Evolutionary conservation across 2,797 vertebrate genomes (phyloP).

Genomic region (Takifugu rubripes): DNA sequence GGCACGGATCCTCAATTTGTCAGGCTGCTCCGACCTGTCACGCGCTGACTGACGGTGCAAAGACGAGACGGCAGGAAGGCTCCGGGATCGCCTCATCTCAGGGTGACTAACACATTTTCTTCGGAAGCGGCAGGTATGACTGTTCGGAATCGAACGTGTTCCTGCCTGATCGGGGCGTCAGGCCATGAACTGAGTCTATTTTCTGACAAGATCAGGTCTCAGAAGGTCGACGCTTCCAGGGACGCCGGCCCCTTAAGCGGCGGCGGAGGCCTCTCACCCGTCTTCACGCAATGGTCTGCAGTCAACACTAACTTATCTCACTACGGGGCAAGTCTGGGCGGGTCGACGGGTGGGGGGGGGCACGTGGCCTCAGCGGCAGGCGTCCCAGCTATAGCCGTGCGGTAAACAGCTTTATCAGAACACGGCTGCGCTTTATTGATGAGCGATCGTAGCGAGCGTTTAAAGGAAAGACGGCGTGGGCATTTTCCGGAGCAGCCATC

Average conservation of each 20-base stretch:
- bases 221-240: background rate
- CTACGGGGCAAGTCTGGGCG: slow-evolving; percentile 61
- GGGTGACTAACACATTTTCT: slow-evolving; percentile 52
- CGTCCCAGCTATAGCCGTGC: background rate
- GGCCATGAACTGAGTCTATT: too few species aligned
- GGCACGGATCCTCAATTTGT: slow-evolving; percentile 70
- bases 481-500: background rate
- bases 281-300: slow-evolving; percentile 51
- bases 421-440: slow-evolving; percentile 11
- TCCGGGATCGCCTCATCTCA: slow-evolving; percentile 63
- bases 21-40: slow-evolving; percentile 76
- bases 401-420: slow-evolving; percentile 38
- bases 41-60: slow-evolving; percentile 62
- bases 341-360: slow-evolving; percentile 19
- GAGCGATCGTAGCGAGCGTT: slow-evolving; percentile 2
- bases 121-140: background rate
- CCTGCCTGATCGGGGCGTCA: background rate
- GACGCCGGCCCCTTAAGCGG: slow-evolving; percentile 38
- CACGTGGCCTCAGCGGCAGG: slow-evolving; percentile 17
- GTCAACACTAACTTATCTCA: slow-evolving; percentile 73
- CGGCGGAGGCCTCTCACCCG: slow-evolving; percentile 53
- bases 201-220: too few species aligned
- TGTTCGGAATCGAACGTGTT: background rate
- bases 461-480: too few species aligned
- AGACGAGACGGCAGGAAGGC: slow-evolving; percentile 79